Evolutionary conservation across 1,140 invertebrate genomes (phyloP).

Genomic region (Oreohelix idahoensis): DNA sequence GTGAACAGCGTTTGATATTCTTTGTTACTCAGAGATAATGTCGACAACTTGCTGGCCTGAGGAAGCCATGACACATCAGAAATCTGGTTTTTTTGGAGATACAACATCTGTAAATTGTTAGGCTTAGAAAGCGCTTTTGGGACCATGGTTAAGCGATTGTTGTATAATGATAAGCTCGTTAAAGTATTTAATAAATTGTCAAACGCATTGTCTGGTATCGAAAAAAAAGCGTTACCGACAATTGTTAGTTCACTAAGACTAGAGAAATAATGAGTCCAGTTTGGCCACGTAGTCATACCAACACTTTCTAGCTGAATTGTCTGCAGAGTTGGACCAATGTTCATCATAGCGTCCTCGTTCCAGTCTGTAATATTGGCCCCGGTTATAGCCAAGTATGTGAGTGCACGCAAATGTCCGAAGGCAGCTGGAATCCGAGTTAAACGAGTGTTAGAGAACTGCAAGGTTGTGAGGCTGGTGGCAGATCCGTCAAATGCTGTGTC

Average conservation of each 20-base stretch:
- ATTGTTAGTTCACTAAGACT: background rate
- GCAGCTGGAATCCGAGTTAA: background rate
- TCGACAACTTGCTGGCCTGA: background rate
- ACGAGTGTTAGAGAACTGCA: background rate
- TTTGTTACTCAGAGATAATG: background rate
- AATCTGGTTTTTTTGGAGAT: background rate
- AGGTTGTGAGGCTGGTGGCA: background rate
- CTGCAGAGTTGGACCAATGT: background rate
- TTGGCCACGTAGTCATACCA: background rate
- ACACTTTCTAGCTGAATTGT: background rate
- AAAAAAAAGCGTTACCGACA: background rate
- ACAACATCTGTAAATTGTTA: background rate
- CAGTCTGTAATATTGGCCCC: background rate
- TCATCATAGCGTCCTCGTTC: background rate
- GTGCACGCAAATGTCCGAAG: background rate
- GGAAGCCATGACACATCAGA: background rate
- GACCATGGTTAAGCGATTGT: background rate
- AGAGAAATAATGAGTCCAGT: background rate
- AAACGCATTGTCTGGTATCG: background rate
- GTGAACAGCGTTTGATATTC: background rate
- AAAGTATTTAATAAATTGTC: background rate
- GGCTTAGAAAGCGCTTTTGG: background rate
- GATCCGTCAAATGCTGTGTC: background rate
- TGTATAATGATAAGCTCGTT: background rate
- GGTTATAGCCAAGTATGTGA: background rate